Percentiles rank a stretch among this genome's conserved stretches.
These are phyloP conservation scores for Nicator chloris DNA, from an alignment of 2,113 vertebrate genomes.

Conservation along the genomic window DNA sequence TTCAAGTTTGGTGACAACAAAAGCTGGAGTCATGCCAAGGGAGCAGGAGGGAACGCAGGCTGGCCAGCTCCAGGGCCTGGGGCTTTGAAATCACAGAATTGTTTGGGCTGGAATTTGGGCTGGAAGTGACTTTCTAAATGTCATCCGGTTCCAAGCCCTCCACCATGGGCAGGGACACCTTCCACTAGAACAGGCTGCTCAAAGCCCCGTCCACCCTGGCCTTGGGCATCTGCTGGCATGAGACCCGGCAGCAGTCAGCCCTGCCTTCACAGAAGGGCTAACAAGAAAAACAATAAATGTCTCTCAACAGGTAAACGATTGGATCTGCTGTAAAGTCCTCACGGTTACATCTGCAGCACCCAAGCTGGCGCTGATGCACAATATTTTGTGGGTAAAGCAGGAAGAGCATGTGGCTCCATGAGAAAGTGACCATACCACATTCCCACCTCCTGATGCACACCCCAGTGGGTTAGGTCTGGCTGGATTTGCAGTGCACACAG, in stretches of 20 bases:
- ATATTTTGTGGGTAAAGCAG: neutral
- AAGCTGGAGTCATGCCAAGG: neutral
- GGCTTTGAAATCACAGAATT: neutral
- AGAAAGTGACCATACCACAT: accelerated
- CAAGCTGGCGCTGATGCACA: neutral
- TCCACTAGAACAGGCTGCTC: neutral
- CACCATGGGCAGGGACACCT: neutral
- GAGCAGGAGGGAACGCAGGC: accelerated
- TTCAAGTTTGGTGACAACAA: neutral
- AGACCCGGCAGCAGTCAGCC: neutral
- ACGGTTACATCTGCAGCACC: accelerated
- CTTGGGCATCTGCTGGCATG: neutral
- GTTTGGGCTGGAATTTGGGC: neutral
- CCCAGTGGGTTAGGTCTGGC: neutral
- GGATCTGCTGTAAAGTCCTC: neutral
- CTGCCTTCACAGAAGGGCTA: neutral
- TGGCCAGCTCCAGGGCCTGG: accelerated
- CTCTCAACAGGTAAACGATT: neutral
- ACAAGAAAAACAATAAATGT: no score
- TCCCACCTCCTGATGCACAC: neutral
- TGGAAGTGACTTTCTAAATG: neutral
- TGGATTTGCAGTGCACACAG: neutral
- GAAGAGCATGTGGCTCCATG: neutral
- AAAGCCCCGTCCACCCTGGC: neutral
- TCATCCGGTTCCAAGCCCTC: neutral